Conservation (phyloP, 2,888 invertebrate genomes). For the Thymelicus lineola region DNA sequence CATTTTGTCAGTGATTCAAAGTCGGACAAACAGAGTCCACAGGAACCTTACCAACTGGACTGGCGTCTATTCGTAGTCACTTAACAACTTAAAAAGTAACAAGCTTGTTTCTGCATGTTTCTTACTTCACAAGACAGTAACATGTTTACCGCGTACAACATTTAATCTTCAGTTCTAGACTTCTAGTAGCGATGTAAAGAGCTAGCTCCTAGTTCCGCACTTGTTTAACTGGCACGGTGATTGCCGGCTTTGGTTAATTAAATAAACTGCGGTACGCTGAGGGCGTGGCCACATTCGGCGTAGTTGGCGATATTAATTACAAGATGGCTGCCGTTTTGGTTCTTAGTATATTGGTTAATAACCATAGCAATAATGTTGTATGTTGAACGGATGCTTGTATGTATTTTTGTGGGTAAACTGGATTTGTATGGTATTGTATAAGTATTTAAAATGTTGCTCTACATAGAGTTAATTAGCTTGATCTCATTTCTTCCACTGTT, state of each 20-base stretch:
- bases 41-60: too few species aligned
- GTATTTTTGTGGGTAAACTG: too few species aligned
- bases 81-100: too few species aligned
- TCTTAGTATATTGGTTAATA: not conserved
- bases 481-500: too few species aligned
- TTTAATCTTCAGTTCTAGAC: not conserved
- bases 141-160: not conserved
- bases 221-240: conserved; percentile 57
- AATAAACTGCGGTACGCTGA: conserved; percentile 67
- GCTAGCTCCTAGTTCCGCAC: conserved; percentile 3
- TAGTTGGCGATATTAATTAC: conserved; percentile 26
- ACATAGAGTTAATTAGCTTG: too few species aligned
- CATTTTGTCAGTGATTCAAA: too few species aligned
- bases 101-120: too few species aligned
- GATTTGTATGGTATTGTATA: too few species aligned
- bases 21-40: too few species aligned
- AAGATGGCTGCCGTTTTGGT: conserved; percentile 27
- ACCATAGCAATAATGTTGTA: not conserved
- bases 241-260: conserved; percentile 71
- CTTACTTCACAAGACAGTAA: too few species aligned
- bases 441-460: too few species aligned
- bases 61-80: too few species aligned
- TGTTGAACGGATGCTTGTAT: not conserved
- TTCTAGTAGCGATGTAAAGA: not conserved
- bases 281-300: conserved; percentile 36